Base-by-base conservation (phyloP, 2,797 vertebrate species). In the Paguma larvata region DNA sequence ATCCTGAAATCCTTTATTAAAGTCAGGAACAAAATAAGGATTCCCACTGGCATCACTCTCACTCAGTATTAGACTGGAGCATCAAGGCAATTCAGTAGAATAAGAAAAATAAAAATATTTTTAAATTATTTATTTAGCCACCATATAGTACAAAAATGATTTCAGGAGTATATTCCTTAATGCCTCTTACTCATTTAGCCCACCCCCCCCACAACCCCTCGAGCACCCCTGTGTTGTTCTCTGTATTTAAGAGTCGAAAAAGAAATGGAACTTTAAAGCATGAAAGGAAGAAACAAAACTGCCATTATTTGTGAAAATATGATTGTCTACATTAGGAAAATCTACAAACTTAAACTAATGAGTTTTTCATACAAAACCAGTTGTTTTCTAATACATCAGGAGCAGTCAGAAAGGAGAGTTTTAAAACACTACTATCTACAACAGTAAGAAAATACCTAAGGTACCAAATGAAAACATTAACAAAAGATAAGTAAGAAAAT, bases 401-500 rank as follows among this genome's bases (percentile, higher is more conserved):
- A 88, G 59, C 16, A 95, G 51, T 86, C 68, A 93, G 41, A 72
- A 83, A 51, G 44, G 78, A 34, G 46, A 95, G 13, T 93, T 97
- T 93, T 75, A 87, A 56, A 94, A 53, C n/a, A 79, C 62, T 80
- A 34, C 12, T 93, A n/a, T 70, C 75, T 63, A 46, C 0, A 86
- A 62, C 38, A 59, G 15, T 46, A 95, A 65, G 18, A 82, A 44
- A 73, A 44, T 63, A 85, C 48, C 38, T 92, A 79, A 79, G 41
- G 19, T 85, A 62, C 10, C 13, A 91, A 63, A 73, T n/a, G 44
- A 89, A 23, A 56, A 30, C 34, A 89, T 78, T 67, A 85, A 91
- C 59, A 19, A 78, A 83, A 15, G n/a, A 62, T 46, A 46, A 91
- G 18, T 59, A 77, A 38, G 41, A 73, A 87, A 88, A 91, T 82